Percentiles rank a stretch among this genome's conserved stretches.
These are phyloP conservation scores for Gastrophryne carolinensis DNA, from an alignment of 2,797 vertebrate species.

Conservation along the genomic window DNA sequence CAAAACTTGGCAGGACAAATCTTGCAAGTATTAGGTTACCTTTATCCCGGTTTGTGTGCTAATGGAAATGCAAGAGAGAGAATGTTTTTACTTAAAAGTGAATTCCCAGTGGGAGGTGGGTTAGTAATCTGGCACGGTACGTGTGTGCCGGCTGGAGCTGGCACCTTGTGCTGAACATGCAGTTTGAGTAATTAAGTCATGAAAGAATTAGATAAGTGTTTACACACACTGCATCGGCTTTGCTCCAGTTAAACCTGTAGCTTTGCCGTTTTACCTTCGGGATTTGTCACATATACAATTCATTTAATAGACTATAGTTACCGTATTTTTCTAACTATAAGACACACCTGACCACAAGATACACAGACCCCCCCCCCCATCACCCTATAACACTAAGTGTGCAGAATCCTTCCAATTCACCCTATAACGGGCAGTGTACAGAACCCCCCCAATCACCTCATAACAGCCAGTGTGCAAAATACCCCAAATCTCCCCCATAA, in stretches of 20 bases:
- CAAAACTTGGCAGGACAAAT: not conserved
- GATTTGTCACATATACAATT: not conserved
- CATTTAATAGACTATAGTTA: too few species aligned
- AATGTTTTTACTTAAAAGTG: constrained; percentile 3
- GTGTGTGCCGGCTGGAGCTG: not conserved
- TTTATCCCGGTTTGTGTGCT: not conserved
- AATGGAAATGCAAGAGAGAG: not conserved
- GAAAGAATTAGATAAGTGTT: not conserved
- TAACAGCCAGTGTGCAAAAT: too few species aligned
- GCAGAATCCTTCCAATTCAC: too few species aligned
- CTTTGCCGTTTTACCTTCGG: not conserved
- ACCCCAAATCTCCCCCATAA: too few species aligned
- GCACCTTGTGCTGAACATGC: not conserved
- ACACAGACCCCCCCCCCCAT: too few species aligned
- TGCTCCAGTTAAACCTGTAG: not conserved
- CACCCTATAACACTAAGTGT: too few species aligned
- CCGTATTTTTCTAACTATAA: too few species aligned
- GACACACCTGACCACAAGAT: too few species aligned
- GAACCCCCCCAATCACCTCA: too few species aligned
- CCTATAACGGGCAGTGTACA: too few species aligned
- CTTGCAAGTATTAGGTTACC: not conserved
- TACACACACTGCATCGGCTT: not conserved
- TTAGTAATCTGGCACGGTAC: constrained; percentile 3
- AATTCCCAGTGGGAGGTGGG: not conserved
- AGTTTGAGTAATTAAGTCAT: not conserved